A percentile compares a stretch with the other conserved stretches of the same genome.
These are phyloP conservation scores for Porites rus DNA, from an alignment of 92 coral and sea anemone genomes.

Conservation along the genomic window DNA sequence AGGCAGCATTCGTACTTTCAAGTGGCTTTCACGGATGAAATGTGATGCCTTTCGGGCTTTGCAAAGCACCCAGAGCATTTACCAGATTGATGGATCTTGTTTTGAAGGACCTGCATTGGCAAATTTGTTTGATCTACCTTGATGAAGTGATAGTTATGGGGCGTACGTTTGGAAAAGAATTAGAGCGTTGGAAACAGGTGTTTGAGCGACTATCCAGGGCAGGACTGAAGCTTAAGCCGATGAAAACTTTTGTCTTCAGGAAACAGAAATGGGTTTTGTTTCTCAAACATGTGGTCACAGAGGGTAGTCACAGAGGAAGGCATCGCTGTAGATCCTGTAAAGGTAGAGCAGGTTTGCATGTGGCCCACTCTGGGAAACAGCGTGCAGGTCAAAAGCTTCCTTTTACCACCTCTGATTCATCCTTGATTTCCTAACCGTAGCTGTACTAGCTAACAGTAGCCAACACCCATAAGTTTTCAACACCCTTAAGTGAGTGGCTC, in stretches of 20 bases:
- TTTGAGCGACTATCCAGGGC: conserved; percentile 26
- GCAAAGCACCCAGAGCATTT: conserved; percentile 19
- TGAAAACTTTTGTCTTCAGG: conserved; percentile 28
- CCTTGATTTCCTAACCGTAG: background rate
- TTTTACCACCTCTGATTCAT: conserved; percentile 13
- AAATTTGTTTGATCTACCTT: conserved; percentile 11
- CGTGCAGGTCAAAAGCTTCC: conserved; percentile 13
- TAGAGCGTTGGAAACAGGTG: conserved; percentile 12
- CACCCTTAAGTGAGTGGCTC: no score
- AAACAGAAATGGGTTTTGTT: conserved; percentile 30
- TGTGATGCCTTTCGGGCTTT: conserved; percentile 19
- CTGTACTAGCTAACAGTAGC: no score
- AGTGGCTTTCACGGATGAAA: conserved; percentile 36
- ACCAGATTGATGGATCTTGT: conserved; percentile 51
- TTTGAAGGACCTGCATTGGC: conserved; percentile 33
- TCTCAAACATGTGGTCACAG: conserved; percentile 42
- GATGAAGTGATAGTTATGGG: conserved; percentile 42
- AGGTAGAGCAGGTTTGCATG: conserved; percentile 2
- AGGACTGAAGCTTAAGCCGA: conserved; percentile 29
- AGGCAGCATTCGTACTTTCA: conserved; percentile 29
- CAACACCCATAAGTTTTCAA: no score
- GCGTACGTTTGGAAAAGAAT: background rate
- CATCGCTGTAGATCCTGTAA: conserved; percentile 21
- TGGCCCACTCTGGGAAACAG: conserved; percentile 32
- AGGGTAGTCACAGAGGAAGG: conserved; percentile 26